These are phyloP conservation scores for Smittia aterrima DNA, from an alignment of 2,888 invertebrate species.

Conservation along the genomic window DNA sequence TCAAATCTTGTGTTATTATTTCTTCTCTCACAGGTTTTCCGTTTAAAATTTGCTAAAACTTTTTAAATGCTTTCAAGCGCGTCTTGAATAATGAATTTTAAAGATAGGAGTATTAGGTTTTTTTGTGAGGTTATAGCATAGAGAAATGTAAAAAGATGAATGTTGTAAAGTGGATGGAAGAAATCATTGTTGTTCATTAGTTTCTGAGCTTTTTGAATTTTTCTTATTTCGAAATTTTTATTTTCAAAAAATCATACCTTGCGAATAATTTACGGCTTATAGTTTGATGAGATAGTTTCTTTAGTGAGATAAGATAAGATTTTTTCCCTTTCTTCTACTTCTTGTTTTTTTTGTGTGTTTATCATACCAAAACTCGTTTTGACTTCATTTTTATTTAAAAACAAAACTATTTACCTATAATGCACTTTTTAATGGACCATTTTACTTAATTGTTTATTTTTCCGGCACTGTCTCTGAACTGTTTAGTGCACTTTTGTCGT, in stretches of 20 bases:
- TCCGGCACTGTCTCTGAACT: neutral
- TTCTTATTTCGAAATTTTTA: neutral
- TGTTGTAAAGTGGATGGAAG: slow-evolving; percentile 3
- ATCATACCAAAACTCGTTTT: neutral
- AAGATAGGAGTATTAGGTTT: neutral
- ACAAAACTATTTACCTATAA: slow-evolving; percentile 4
- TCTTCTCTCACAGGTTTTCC: neutral
- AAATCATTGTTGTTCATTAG: neutral
- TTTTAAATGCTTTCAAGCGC: neutral
- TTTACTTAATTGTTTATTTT: slow-evolving; percentile 22
- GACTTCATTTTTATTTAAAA: neutral
- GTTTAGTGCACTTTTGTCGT: neutral
- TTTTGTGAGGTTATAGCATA: neutral
- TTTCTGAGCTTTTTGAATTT: neutral
- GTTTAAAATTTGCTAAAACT: slow-evolving; percentile 6
- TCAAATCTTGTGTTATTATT: neutral
- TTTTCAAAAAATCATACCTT: neutral
- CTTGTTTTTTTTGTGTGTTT: neutral
- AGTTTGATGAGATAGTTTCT: slow-evolving; percentile 6
- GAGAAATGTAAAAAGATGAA: neutral
- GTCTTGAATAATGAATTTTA: neutral
- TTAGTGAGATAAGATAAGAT: slow-evolving; percentile 7
- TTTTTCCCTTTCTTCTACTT: neutral
- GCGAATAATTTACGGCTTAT: neutral
- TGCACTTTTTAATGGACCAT: slow-evolving; percentile 39